phyloP scores from a whole-genome alignment of 1,140 invertebrate genomes.

The Lamellibrachia luymesi region DNA sequence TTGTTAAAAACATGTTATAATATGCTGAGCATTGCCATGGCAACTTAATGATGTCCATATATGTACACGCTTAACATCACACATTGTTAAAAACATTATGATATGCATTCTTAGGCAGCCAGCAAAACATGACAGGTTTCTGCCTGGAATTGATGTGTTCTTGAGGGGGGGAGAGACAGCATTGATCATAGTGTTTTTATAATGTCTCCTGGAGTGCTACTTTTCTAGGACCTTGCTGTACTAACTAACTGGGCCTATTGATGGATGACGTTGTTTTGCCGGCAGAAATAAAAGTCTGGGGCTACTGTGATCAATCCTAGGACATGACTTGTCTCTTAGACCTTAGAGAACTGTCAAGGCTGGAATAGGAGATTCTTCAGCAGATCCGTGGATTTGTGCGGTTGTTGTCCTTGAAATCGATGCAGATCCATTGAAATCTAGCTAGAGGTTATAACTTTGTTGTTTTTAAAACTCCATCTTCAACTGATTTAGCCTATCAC shows the following conservation, averaged over 20 bases:
- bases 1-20: too few species aligned
- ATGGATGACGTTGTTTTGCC: not conserved
- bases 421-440: not conserved
- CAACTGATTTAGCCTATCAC: too few species aligned
- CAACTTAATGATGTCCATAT: too few species aligned
- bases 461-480: too few species aligned
- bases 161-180: too few species aligned
- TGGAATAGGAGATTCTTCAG: not conserved
- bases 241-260: not conserved
- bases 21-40: too few species aligned
- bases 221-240: not conserved
- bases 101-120: too few species aligned
- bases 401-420: not conserved
- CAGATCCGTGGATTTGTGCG: not conserved
- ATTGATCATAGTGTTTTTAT: not conserved
- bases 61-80: too few species aligned
- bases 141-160: too few species aligned
- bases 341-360: not conserved
- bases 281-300: not conserved
- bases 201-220: not conserved
- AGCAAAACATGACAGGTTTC: too few species aligned
- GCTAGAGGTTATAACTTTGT: too few species aligned
- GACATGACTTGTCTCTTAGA: not conserved
- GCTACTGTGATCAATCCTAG: not conserved
- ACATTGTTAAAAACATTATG: too few species aligned